These are phyloP conservation scores for Ornithoptera alexandrae DNA, from an alignment of 2,888 invertebrate species.

Conservation along the genomic window DNA sequence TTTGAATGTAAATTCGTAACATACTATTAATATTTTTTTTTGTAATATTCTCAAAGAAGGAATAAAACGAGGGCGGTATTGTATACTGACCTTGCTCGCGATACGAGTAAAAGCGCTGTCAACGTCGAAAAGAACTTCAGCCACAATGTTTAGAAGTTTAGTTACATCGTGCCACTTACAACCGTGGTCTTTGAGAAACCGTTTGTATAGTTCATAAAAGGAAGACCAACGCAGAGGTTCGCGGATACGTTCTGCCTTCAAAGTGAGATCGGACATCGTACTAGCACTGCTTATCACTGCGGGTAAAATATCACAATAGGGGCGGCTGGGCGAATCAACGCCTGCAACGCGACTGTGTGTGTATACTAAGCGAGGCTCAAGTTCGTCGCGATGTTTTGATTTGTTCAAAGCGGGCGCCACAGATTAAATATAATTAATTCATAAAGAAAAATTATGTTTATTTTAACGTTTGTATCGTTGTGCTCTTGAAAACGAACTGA, in stretches of 20 bases:
- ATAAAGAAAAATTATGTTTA: background rate
- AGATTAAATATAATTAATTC: conserved; percentile 1
- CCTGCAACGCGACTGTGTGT: conserved; percentile 62
- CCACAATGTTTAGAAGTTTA: conserved; percentile 66
- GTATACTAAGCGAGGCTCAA: conserved; percentile 37
- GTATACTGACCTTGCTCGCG: conserved; percentile 69
- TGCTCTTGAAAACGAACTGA: conserved; percentile 55
- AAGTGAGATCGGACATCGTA: conserved; percentile 63
- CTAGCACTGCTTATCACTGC: conserved; percentile 48
- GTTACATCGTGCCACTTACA: conserved; percentile 76
- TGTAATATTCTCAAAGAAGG: conserved; percentile 25
- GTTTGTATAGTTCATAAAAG: conserved; percentile 71
- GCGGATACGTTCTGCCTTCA: conserved; percentile 56
- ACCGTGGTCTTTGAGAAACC: conserved; percentile 73
- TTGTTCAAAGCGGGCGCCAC: conserved; percentile 10
- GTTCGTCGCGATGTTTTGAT: conserved; percentile 31
- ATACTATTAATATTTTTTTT: conserved; percentile 8
- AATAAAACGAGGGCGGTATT: conserved; percentile 4
- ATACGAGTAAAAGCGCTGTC: conserved; percentile 67
- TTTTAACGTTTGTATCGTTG: conserved; percentile 38
- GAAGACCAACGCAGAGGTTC: conserved; percentile 61
- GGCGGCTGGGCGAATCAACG: conserved; percentile 65
- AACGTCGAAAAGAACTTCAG: conserved; percentile 73
- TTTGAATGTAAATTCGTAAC: conserved; percentile 10
- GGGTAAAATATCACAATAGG: conserved; percentile 41